These are phyloP conservation scores for Todus mexicanus DNA, from an alignment of 2,797 vertebrate genomes.

Conservation along the genomic window DNA sequence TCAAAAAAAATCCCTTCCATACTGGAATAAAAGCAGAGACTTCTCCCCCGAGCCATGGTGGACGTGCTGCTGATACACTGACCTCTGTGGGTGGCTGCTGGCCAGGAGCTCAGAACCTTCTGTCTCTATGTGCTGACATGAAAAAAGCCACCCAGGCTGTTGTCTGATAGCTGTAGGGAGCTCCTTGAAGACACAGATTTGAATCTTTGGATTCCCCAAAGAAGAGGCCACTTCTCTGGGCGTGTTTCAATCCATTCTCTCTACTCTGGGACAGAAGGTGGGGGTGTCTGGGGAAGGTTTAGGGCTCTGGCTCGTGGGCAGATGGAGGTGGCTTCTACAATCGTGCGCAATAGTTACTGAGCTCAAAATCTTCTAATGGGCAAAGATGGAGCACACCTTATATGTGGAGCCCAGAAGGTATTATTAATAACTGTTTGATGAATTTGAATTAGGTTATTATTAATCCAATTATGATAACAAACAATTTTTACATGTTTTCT, in stretches of 20 bases:
- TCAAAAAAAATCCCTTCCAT: neutral
- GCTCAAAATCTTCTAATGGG: neutral
- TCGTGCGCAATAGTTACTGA: neutral
- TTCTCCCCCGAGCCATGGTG: neutral
- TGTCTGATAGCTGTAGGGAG: neutral
- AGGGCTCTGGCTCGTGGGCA: neutral
- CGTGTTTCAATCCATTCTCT: neutral
- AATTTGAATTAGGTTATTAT: no score
- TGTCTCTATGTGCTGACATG: neutral
- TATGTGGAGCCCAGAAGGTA: neutral
- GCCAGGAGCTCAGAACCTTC: neutral
- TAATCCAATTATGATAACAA: neutral
- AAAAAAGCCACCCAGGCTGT: neutral
- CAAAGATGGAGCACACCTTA: neutral
- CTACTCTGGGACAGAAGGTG: neutral
- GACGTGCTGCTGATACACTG: neutral
- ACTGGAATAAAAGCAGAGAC: neutral
- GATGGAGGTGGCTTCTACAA: neutral
- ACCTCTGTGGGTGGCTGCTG: neutral
- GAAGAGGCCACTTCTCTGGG: neutral
- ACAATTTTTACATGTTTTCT: no score
- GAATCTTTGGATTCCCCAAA: neutral
- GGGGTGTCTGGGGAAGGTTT: neutral
- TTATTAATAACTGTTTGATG: neutral
- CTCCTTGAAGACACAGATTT: neutral